Base-by-base conservation (phyloP, 2,888 invertebrate genomes). In the Periphyllus acericola region DNA sequence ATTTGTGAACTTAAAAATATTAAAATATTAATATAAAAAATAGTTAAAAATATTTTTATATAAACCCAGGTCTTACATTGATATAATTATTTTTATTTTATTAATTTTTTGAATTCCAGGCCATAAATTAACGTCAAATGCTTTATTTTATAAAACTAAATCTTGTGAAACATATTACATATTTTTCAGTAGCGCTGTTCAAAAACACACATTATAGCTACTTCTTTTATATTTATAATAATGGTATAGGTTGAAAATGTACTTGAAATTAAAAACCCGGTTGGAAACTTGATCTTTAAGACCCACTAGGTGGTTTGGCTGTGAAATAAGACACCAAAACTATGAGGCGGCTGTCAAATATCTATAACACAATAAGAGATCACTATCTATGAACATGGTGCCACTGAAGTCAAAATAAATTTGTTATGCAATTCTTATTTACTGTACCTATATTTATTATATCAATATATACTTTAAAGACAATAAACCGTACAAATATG, bases 271-370 rank as follows among this genome's bases (percentile, higher is more conserved):
- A 87, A 87, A 87, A 80, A 87, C 80, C 74, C 0, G 74, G 80
- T 75, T 40, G 19, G 87, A 87, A 87, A 87, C 40, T 46, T 60
- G 87, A 87, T 87, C 55, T 86, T 29, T 74, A 34, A 74, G 87
- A 74, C 32, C 74, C 74, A 36, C 19, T 32, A 32, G 80, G 81
- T 66, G 87, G 81, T 75, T 87, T 80, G 80, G 66, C n/a, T 40
- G 80, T 32, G 80, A 87, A 81, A 87, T 32, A 80, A 32, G 86
- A 87, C 80, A 87, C 87, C 78, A 32, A 85, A 84, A 85, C 36
- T 78, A 78, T 78, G 78, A 60, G 84, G 32, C n/a, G n/a, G 74
- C 55, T 74, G 74, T 83, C 83, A 83, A 83, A 83, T 60, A 40
- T 83, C 74, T 83, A 74, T 68, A 52, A 66, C 68, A 32, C n/a